A percentile compares a stretch with the other conserved stretches of the same genome.
phyloP scores from a whole-genome alignment of 2,888 invertebrate genomes.

The Epinotia nisella region DNA sequence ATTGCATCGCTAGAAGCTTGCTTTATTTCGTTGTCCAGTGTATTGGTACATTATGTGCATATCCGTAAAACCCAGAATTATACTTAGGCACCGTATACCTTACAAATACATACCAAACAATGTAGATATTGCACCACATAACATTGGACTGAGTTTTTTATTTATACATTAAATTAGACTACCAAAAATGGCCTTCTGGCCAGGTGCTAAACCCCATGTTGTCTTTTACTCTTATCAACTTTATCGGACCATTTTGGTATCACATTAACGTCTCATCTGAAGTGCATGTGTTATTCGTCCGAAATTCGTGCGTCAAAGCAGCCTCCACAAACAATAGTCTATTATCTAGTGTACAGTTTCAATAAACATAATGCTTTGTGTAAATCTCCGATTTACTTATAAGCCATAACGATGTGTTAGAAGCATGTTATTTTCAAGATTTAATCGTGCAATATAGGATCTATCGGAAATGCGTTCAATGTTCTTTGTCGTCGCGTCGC shows the following conservation, averaged over 20 bases:
- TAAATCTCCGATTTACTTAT: conserved; percentile 65
- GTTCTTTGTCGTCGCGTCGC: conserved; percentile 74
- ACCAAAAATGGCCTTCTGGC: conserved; percentile 53
- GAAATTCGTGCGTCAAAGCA: conserved; percentile 67
- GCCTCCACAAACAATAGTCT: conserved; percentile 66
- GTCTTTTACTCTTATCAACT: conserved; percentile 64
- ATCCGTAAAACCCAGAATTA: conserved; percentile 4
- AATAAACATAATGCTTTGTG: conserved; percentile 70
- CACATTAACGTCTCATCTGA: conserved; percentile 69
- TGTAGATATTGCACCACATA: conserved; percentile 13
- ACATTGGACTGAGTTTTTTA: conserved; percentile 2
- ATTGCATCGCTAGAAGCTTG: too few relatives aligned
- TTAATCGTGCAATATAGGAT: conserved; percentile 73
- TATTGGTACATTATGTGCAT: not conserved
- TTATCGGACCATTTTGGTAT: conserved; percentile 61
- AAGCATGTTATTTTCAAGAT: conserved; percentile 48
- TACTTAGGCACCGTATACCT: not conserved
- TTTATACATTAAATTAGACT: conserved; percentile 37
- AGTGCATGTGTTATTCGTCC: conserved; percentile 60
- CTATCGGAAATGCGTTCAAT: conserved; percentile 76
- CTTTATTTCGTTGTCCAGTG: too few relatives aligned
- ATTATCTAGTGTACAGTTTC: conserved; percentile 66
- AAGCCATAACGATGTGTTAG: conserved; percentile 51
- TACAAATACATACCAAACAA: not conserved
- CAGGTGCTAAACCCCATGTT: conserved; percentile 62